Conservation (phyloP, 2,113 vertebrate genomes). For the Triplophysa tibetana region DNA sequence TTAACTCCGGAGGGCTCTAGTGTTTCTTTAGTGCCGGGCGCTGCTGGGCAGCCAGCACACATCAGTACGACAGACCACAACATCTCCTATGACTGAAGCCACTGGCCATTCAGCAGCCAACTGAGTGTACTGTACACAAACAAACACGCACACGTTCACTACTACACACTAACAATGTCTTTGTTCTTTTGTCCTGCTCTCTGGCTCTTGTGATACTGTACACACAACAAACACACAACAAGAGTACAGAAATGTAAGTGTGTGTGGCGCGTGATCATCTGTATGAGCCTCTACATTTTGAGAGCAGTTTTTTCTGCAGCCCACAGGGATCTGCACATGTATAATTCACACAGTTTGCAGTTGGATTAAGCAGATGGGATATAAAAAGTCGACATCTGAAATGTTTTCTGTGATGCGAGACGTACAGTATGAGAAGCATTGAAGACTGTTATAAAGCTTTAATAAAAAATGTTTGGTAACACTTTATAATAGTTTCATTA, state of each 20-base stretch:
- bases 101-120: slow-evolving; percentile 2
- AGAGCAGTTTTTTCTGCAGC: slow-evolving; percentile 15
- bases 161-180: no score
- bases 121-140: no score
- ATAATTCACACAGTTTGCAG: slow-evolving; percentile 34
- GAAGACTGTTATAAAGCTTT: background rate
- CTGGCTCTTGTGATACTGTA: background rate
- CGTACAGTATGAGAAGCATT: background rate
- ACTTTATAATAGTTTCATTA: background rate
- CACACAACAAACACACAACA: slow-evolving; percentile 20
- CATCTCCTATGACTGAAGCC: slow-evolving; percentile 7
- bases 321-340: slow-evolving; percentile 23
- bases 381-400: slow-evolving; percentile 20
- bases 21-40: slow-evolving; percentile 3
- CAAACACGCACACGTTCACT: no score
- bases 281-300: background rate
- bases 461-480: background rate
- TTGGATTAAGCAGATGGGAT: slow-evolving; percentile 30
- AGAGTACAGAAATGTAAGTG: background rate
- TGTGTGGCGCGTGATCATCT: background rate
- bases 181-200: background rate
- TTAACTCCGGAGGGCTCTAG: background rate
- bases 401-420: background rate
- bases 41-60: slow-evolving; percentile 18
- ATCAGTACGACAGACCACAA: background rate